Percentiles rank a stretch among this genome's conserved stretches.
Evolutionary conservation across 2,888 invertebrate genomes (phyloP).

Genomic region (Tigriopus californicus): DNA sequence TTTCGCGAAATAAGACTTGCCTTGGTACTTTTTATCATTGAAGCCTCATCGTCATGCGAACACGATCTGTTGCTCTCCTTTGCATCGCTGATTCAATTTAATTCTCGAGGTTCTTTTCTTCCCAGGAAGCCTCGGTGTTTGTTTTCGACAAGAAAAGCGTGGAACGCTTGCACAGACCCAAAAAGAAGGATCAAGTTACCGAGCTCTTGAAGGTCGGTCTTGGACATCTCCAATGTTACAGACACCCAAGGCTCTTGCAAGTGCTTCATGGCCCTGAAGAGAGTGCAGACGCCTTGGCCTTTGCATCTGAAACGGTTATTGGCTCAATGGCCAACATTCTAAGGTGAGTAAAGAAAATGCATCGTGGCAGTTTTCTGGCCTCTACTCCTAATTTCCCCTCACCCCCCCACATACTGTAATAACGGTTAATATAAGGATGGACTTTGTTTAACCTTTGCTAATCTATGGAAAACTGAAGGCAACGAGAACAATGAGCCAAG

Average conservation of each 20-base stretch:
- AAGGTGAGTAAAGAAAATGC: conserved; percentile 23
- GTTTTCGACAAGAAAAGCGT: conserved; percentile 80
- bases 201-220: conserved; percentile 65
- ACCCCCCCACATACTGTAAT: too few species aligned
- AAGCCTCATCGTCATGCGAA: too few species aligned
- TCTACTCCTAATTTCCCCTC: too few species aligned
- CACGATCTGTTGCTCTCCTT: too few species aligned
- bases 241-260: conserved; percentile 61
- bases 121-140: conserved; percentile 79
- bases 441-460: too few species aligned
- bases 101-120: conserved; percentile 20
- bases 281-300: conserved; percentile 68
- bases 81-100: too few species aligned
- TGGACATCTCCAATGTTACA: conserved; percentile 53
- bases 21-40: too few species aligned
- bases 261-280: conserved; percentile 43
- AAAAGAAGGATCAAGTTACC: conserved; percentile 73
- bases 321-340: conserved; percentile 76
- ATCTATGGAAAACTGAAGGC: too few species aligned
- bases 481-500: too few species aligned
- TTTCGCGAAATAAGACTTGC: too few species aligned
- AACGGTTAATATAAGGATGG: too few species aligned
- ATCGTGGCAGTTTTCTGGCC: too few species aligned
- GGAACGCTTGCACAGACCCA: conserved; percentile 78
- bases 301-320: conserved; percentile 77